Base-by-base conservation (phyloP, 2,797 vertebrate species). In the Decapterus maruadsi region DNA sequence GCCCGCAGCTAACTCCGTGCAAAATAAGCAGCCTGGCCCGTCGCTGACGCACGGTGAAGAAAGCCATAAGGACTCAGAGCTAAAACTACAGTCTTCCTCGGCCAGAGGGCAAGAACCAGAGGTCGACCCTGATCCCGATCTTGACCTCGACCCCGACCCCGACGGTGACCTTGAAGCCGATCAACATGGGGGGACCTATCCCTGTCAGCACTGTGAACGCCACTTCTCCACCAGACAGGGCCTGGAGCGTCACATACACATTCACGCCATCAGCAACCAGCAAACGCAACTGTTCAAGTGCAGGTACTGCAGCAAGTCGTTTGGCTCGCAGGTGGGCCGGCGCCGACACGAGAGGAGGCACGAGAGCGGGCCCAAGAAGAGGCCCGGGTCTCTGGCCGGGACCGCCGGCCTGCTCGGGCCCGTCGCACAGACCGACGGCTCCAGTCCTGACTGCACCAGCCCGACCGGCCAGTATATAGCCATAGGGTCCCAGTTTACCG, bases 181-280 rank as follows among this genome's bases (percentile, higher is more conserved):
- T 2, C 59, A 90, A 10, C 95, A 95, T 26, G 97, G 95, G 74
- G 88, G 93, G 0, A 95, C 94, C 0, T 95, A 96, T 92, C 97
- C 96, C 8, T 99, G 98, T 89, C 96, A 96, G 77, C 97, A 99
- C 57, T 99, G 98, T 53, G 98, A 99, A 84, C 95, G 97, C 60
- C 97, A 96, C 87, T 99, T 99, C 31, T 96, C 97, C 38, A 99
- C 97, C 48, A 98, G 97, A 87, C 97, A 99, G 69, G 98, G 97
- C 16, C 95, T 99, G 0, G 98, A 99, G 66, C 97, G 97, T 29
- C 98, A 99, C 83, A 95, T 95, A 92, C 97, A 98, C 80, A 99
- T 99, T 88, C 98, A 99, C 1, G 94, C 96, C 36, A 96, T 96
- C 6, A 89, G 85, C 55, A 94, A 91, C 87, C 93, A 94, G 84